Conservation (phyloP, 1,140 invertebrate species). For the Drosophila nikananu region DNA sequence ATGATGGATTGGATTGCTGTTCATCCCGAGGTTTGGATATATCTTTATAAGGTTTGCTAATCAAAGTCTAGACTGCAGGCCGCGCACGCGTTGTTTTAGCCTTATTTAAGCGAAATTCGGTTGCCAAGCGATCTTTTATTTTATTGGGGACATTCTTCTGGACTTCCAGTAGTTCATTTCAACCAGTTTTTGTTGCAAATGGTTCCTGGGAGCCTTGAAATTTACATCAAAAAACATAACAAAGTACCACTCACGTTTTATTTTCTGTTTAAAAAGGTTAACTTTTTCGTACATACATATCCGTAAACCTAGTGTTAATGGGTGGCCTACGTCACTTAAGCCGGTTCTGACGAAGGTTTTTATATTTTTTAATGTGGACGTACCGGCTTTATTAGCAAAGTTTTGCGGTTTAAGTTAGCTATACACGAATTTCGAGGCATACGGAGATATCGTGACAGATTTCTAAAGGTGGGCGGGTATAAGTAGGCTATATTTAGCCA, state of each 20-base stretch:
- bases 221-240: neutral
- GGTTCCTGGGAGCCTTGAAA: neutral
- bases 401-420: conserved; percentile 61
- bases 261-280: conserved; percentile 29
- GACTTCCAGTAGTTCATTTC: conserved; percentile 1
- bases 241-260: neutral
- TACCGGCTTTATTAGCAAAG: conserved; percentile 52
- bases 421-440: conserved; percentile 33
- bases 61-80: conserved; percentile 67
- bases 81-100: conserved; percentile 21
- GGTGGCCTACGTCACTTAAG: conserved; percentile 61
- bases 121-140: conserved; percentile 40
- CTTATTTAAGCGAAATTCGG: conserved; percentile 39
- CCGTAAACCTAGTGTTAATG: conserved; percentile 56
- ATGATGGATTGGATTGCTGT: conserved; percentile 21
- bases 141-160: neutral
- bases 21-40: conserved; percentile 21
- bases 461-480: conserved; percentile 63
- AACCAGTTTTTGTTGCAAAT: no score
- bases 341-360: conserved; percentile 56
- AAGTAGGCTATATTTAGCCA: conserved; percentile 51
- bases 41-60: conserved; percentile 56
- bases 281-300: conserved; percentile 13
- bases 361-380: conserved; percentile 19
- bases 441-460: conserved; percentile 56